Percentiles rank a stretch among this genome's conserved stretches.
Evolutionary conservation across 30 jellyfish, hydroid and myxozoan genomes (phyloP).

Genomic region (Calvadosia cruxmelitensis): DNA sequence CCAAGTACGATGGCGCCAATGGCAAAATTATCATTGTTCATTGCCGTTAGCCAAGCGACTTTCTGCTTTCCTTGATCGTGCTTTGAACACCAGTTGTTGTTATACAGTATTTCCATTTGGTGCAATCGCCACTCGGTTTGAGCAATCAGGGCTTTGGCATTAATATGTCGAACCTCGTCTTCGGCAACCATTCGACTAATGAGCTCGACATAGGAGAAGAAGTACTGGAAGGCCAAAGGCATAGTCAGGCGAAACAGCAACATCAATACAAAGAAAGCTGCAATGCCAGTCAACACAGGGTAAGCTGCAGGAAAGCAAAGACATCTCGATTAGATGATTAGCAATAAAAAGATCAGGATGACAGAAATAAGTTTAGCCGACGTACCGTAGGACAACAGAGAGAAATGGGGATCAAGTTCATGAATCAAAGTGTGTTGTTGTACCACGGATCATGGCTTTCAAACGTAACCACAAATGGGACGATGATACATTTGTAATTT

Average conservation of each 20-base stretch:
- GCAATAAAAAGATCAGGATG: too few relatives aligned
- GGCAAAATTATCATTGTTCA: constrained; percentile 90
- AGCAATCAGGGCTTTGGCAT: constrained; percentile 39
- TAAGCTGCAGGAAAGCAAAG: not conserved
- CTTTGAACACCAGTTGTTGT: constrained; percentile 32
- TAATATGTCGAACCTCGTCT: constrained; percentile 39
- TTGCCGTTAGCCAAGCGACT: constrained; percentile 91
- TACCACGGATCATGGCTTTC: too few relatives aligned
- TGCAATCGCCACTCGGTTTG: constrained; percentile 67
- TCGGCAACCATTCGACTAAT: constrained; percentile 28
- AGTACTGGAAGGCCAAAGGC: constrained; percentile 44
- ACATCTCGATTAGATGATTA: too few relatives aligned
- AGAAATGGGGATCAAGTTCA: too few relatives aligned
- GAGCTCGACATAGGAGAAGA: constrained; percentile 24
- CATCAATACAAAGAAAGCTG: not conserved
- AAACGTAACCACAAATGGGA: too few relatives aligned
- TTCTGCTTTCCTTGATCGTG: constrained; percentile 13
- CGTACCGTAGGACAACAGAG: too few relatives aligned
- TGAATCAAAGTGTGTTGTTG: too few relatives aligned
- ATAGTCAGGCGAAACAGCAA: constrained; percentile 2
- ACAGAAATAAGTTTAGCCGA: too few relatives aligned
- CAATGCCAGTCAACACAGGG: not conserved
- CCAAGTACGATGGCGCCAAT: constrained; percentile 79
- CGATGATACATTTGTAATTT: too few relatives aligned
- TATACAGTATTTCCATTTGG: constrained; percentile 57